Evolutionary conservation across 2,888 invertebrate genomes (phyloP), one percentile per base, ranked within the genome.

Genomic region (Tipula lateralis): DNA sequence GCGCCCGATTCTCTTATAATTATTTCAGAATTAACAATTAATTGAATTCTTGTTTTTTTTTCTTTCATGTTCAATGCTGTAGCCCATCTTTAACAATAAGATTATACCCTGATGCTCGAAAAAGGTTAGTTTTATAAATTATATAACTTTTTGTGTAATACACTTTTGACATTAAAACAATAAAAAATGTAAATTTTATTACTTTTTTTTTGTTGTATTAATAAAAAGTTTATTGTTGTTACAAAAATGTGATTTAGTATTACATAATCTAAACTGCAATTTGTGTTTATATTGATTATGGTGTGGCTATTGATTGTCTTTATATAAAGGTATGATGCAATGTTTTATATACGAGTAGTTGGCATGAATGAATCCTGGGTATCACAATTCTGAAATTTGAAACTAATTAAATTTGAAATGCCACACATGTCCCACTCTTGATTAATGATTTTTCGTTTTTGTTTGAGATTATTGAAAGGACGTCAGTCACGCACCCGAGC

Each of bases 31-130:
- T 6, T n/a, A 44, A n/a, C 44, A 66, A 66, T 66, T 66, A 66
- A 66, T 66, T 66, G 66, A 24, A 66, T 66, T 66, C 16, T 50
- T 50, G 1, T n/a, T 24, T 66, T 66, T 66, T 66, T 66, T 66
- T n/a, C 12, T 66, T 66, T 66, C 66, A 66, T 66, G 66, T 66
- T 66, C 66, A 66, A 66, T 66, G 66, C 66, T 66, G 66, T 66
- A 66, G 66, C 9, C 66, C 66, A 66, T 66, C 66, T 66, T 66
- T 66, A 66, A 66, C 66, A 66, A 66, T 66, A 66, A 66, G 66
- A 66, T 66, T 66, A 66, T 66, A 66, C 66, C 66, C 66, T 66
- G 66, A 66, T 66, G 66, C 66, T 66, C 66, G 66, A 66, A 66
- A 66, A 66, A 66, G 66, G 66, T 66, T 66, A 24, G 66, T 66